Conservation (phyloP, 37 sponge, comb jelly and placozoan genomes). For the Beroe forskalii region DNA sequence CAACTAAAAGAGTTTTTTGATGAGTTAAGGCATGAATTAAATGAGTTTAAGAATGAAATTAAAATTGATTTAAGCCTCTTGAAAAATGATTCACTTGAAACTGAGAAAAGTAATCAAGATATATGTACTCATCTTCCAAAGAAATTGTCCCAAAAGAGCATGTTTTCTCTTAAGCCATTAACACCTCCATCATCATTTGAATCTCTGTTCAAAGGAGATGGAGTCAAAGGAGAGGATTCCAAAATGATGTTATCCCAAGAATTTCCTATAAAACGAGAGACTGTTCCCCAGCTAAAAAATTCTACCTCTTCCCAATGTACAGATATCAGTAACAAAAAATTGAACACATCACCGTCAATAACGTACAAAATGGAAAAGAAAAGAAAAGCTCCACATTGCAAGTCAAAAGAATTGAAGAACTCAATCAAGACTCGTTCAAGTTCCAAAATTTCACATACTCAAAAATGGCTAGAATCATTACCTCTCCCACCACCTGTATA, state of each 20-base stretch:
- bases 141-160: slow-evolving; percentile 25
- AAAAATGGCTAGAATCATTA: slow-evolving; percentile 11
- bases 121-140: neutral
- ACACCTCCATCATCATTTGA: slow-evolving; percentile 60
- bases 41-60: slow-evolving; percentile 27
- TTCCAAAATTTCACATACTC: neutral
- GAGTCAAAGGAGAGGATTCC: neutral
- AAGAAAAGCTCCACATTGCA: neutral
- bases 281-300: neutral
- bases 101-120: too few relatives aligned
- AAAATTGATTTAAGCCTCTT: neutral
- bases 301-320: neutral
- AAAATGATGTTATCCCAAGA: neutral
- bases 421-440: too few relatives aligned
- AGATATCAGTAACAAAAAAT: neutral
- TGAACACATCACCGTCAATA: neutral
- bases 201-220: neutral
- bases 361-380: neutral
- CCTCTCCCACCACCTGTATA: neutral
- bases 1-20: neutral
- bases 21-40: slow-evolving; percentile 11
- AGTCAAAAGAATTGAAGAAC: neutral
- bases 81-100: neutral
- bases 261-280: neutral
- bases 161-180: neutral